Evolutionary conservation across 1,140 invertebrate genomes (phyloP), one percentile per base, ranked within the genome.

Genomic region (Drosophila bocki): DNA sequence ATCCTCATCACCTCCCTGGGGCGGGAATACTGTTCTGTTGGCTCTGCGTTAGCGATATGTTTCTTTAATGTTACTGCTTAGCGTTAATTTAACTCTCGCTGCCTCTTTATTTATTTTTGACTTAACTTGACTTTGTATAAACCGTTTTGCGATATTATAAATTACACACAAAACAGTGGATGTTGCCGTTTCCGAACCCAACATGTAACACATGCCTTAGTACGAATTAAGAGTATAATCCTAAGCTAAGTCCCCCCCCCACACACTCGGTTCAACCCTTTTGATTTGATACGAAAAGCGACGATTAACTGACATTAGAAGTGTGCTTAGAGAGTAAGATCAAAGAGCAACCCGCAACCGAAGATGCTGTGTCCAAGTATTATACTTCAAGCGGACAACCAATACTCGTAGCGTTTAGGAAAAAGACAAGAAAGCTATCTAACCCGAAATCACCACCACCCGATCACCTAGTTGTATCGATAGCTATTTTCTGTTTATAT

Each of bases 331-430:
- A 32, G 29, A 42, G 19, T 72, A 74, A 60, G 70, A 51, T 51
- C 9, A 59, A 59, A 37, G 37, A 50, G 69, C 35, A 19, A 19
- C 45, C 29, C 53, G 37, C 67, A 33, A 60, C 57, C 39, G 41
- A 53, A 61, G 69, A 75, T 81, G 82, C 78, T 82, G 78, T 81
- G 65, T 86, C 75, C 72, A 79, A 86, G 83, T 86, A 88, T 86
- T 86, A 86, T 67, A 80, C 69, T 77, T 75, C 56, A 75, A 33
- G 69, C 41, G 71, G 71, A 75, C 65, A 79, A 71, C 70, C 57
- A 86, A 86, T 86, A 86, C 83, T 86, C 83, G 83, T 86, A 86
- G 83, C 63, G 62, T 77, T 78, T 78, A 78, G 64, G 70, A 86
- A 51, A 69, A 63, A 79, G 47, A 63, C 45, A 68, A 39, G 53